Base-by-base conservation (phyloP, 2,113 vertebrate species). In the Oplegnathus fasciatus region DNA sequence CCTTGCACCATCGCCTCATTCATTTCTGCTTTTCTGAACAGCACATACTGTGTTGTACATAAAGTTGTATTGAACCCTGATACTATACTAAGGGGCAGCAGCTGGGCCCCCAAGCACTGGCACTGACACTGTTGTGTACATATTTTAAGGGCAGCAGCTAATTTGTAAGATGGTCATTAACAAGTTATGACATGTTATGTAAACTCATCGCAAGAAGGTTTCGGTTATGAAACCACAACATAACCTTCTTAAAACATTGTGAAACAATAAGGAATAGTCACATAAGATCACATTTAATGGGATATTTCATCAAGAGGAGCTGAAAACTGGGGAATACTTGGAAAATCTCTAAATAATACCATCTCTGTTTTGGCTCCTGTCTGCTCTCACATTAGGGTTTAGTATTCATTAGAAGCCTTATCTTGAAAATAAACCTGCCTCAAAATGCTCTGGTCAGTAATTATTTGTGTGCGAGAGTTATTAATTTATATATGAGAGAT, bases 131-230 rank as follows among this genome's bases (percentile, higher is more conserved):
- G 7, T 20, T 58, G 34, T 55, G 44, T 28, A 55, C n/a, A 73
- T 44, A 40, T 40, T 75, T 76, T 20, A 48, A 30, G 6, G 28
- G 62, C 10, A 79, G 69, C 61, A 75, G 30, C n/a, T 68, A 17
- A 69, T 70, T 69, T 48, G 3, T 28, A 70, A 62, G 22, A 34
- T 55, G 6, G 50, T 28, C 22, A 32, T 64, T 46, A 83, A 61
- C 30, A 77, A 18, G 24, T 32, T 40, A 10, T 62, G 55, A 46
- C 54, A 46, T 28, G 22, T 69, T 70, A 62, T 17, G 14, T 75
- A 62, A 80, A 68, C 44, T 67, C 37, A 9, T n/a, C 48, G 17
- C 65, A 48, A 46, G 13, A 54, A 30, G 30, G 15, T 44, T 42
- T 60, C 2, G 3, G 15, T 65, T 54, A 80, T 55, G 69, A 69